phyloP scores from a whole-genome alignment of 2,113 vertebrate species.

The Zosterops japonicus region DNA sequence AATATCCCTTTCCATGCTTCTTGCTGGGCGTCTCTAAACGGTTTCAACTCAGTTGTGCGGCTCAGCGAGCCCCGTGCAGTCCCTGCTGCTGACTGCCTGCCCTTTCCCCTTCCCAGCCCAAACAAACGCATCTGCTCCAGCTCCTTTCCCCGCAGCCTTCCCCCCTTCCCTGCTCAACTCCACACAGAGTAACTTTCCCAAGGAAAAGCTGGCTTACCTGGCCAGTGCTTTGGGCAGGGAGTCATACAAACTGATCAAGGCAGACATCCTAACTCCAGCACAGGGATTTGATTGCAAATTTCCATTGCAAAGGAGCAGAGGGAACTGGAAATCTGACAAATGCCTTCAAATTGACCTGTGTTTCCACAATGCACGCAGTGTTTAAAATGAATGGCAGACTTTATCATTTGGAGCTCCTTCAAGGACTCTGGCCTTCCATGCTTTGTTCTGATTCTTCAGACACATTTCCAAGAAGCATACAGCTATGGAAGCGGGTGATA shows the following conservation, averaged over 20 bases:
- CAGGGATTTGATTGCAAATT: conserved; percentile 69
- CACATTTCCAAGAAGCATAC: conserved; percentile 65
- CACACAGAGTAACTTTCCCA: conserved; percentile 40
- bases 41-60: background rate
- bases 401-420: conserved; percentile 75
- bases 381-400: conserved; percentile 71
- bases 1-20: conserved; percentile 38
- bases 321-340: conserved; percentile 66
- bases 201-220: conserved; percentile 46
- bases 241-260: conserved; percentile 12
- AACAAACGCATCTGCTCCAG: background rate
- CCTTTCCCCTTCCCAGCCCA: conserved; percentile 37
- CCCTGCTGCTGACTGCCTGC: background rate
- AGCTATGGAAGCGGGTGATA: conserved; percentile 44
- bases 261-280: conserved; percentile 12
- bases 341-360: conserved; percentile 66
- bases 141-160: background rate
- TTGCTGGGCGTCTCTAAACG: background rate
- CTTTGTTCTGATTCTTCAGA: conserved; percentile 71
- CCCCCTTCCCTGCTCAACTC: background rate
- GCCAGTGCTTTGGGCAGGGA: background rate
- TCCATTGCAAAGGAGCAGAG: conserved; percentile 68
- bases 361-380: conserved; percentile 60
- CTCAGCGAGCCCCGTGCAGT: background rate
- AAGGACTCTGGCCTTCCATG: conserved; percentile 62